These are phyloP conservation scores for Drosophila neocordata DNA, from an alignment of 1,140 invertebrate species.

Conservation along the genomic window DNA sequence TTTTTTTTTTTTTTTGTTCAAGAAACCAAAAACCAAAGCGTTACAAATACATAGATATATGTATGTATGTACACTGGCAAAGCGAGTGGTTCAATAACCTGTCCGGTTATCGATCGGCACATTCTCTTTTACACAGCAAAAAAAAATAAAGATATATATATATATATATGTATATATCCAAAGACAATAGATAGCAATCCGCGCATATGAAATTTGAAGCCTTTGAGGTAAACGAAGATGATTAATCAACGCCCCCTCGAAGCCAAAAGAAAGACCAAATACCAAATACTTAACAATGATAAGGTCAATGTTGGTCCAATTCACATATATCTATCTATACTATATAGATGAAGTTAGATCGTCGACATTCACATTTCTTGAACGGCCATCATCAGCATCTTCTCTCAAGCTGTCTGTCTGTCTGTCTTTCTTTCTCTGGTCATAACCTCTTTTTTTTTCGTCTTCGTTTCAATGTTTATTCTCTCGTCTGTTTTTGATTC, in stretches of 20 bases:
- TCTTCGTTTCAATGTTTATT: constrained; percentile 9
- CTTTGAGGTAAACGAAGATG: constrained; percentile 57
- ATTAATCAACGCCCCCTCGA: constrained; percentile 65
- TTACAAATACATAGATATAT: constrained; percentile 51
- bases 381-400: constrained; percentile 38
- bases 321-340: constrained; percentile 28
- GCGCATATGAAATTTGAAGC: constrained; percentile 55
- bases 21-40: constrained; percentile 31
- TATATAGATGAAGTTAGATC: not conserved
- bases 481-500: constrained; percentile 30
- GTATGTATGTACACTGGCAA: not conserved
- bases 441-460: constrained; percentile 65
- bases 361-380: constrained; percentile 38
- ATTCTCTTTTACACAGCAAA: constrained; percentile 44
- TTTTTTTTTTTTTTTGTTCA: no score
- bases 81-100: constrained; percentile 74
- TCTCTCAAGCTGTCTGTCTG: not conserved
- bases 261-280: constrained; percentile 9
- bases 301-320: constrained; percentile 74
- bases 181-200: constrained; percentile 44
- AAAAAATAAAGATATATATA: constrained; percentile 34
- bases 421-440: constrained; percentile 36
- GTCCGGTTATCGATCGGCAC: constrained; percentile 52
- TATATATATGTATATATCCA: constrained; percentile 12
- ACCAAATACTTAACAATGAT: constrained; percentile 42